A percentile compares a stretch with the other conserved stretches of the same genome.
Conservation (phyloP, 2,113 vertebrate species). For the Paradisaea rubra region DNA sequence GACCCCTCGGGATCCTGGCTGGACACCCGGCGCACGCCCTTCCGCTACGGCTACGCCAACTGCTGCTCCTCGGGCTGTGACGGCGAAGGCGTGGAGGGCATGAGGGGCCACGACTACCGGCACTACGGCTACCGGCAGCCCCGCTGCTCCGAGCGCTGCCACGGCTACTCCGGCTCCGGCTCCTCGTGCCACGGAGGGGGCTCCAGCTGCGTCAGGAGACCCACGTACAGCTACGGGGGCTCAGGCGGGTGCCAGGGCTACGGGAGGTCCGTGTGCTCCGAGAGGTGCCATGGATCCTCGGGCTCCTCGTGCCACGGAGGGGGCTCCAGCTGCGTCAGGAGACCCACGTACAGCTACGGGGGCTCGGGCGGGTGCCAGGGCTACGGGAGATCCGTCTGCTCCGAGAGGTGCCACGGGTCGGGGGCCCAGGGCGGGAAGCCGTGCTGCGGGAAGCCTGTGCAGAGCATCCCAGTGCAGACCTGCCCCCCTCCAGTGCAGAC, state of each 20-base stretch:
- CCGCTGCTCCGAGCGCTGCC: background rate
- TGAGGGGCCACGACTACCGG: constrained; percentile 43
- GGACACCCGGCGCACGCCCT: constrained; percentile 26
- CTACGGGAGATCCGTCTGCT: background rate
- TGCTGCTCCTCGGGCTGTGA: background rate
- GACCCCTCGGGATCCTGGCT: constrained; percentile 36
- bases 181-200: background rate
- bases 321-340: background rate
- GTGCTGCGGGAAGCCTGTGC: background rate
- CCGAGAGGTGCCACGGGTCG: background rate
- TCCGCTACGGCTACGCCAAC: background rate
- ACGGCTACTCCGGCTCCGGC: rapidly evolving
- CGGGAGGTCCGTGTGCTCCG: background rate
- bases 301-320: background rate
- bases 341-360: background rate
- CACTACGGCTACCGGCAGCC: background rate
- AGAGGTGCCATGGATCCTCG: background rate
- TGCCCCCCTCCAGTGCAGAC: background rate
- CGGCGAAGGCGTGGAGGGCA: background rate
- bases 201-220: background rate
- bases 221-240: background rate
- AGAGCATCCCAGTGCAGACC: background rate
- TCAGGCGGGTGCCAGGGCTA: background rate
- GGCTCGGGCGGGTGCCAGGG: background rate
- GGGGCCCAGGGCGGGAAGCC: background rate